Percentiles rank a stretch among this genome's conserved stretches.
Evolutionary conservation across 2,113 vertebrate genomes (phyloP).

Genomic region (Noturus placidus): DNA sequence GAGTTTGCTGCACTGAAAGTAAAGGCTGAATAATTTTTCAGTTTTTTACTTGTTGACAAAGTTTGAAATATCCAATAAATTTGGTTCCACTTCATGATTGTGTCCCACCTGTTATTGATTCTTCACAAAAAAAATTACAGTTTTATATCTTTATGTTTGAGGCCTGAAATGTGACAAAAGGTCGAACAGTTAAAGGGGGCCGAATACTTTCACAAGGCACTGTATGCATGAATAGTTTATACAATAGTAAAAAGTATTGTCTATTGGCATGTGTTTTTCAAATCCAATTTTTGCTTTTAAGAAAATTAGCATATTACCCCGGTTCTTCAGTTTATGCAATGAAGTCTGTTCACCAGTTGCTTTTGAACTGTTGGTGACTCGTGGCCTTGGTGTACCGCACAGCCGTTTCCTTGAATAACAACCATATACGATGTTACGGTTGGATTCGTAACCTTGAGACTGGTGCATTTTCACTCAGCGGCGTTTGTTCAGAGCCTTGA

Average conservation of each 20-base stretch:
- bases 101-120: no score
- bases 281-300: not conserved
- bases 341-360: not conserved
- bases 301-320: not conserved
- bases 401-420: constrained; percentile 17
- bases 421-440: not conserved
- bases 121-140: no score
- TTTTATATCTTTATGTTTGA: no score
- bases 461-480: constrained; percentile 1
- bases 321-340: not conserved
- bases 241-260: not conserved
- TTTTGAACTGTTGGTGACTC: constrained; percentile 9
- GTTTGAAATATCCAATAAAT: no score
- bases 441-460: constrained; percentile 17
- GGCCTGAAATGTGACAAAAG: no score
- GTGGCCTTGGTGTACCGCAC: constrained; percentile 3
- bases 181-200: no score
- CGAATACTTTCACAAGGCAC: no score
- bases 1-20: no score
- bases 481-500: constrained; percentile 22
- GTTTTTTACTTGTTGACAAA: no score
- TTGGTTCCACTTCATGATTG: no score
- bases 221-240: not conserved
- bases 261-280: not conserved
- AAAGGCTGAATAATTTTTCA: no score